Conservation (phyloP, 2,113 vertebrate genomes). For the Dascyllus trimaculatus region DNA sequence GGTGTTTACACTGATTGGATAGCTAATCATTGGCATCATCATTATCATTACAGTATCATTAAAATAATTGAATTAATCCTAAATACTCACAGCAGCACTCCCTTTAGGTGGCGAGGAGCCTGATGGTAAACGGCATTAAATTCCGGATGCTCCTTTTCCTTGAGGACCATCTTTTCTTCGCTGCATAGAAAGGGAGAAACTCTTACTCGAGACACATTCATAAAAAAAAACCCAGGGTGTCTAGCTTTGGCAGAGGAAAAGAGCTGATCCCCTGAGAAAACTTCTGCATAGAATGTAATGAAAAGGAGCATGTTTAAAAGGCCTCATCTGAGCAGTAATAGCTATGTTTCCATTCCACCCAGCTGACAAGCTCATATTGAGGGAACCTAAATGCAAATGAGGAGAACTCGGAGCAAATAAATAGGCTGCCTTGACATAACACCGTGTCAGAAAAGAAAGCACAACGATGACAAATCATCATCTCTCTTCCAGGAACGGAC, state of each 20-base stretch:
- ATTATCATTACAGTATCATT: constrained; percentile 16
- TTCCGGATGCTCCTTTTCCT: constrained; percentile 4
- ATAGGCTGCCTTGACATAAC: constrained; percentile 31
- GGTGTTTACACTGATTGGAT: constrained; percentile 25
- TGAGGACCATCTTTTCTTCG: constrained; percentile 9
- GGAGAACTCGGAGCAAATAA: constrained; percentile 25
- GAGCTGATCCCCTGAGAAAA: constrained; percentile 29
- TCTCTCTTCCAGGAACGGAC: not conserved
- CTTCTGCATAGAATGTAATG: constrained; percentile 32
- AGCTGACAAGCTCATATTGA: constrained; percentile 7
- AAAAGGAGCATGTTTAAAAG: constrained; percentile 47
- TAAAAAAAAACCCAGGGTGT: not conserved
- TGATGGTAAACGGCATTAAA: not conserved
- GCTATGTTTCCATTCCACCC: constrained; percentile 14
- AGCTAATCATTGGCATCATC: constrained; percentile 13
- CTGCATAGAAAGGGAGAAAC: not conserved
- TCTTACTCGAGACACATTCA: constrained; percentile 34
- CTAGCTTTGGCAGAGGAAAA: constrained; percentile 23
- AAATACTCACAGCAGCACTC: constrained; percentile 20
- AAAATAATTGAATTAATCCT: constrained; percentile 34
- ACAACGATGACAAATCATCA: constrained; percentile 15
- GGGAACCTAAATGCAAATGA: constrained; percentile 50
- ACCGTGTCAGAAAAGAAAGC: not conserved
- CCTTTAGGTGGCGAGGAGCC: constrained; percentile 3
- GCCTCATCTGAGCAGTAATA: constrained; percentile 21